These are phyloP conservation scores for Heliconius congener DNA, from an alignment of 1,140 invertebrate species.

Conservation along the genomic window DNA sequence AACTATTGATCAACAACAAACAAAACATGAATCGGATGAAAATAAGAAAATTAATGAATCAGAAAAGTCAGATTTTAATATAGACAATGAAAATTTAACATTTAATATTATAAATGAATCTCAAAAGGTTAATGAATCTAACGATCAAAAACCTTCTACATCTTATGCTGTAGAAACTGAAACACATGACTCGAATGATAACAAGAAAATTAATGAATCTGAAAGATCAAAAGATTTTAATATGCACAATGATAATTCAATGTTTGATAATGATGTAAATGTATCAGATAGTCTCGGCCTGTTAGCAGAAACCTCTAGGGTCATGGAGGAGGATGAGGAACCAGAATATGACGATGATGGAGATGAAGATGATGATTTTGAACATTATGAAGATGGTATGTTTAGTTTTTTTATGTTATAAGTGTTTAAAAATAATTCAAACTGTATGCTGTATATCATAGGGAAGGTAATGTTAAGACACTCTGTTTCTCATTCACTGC, in stretches of 20 bases:
- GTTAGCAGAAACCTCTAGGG: constrained; percentile 61
- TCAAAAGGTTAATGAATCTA: no score
- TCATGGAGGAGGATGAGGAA: constrained; percentile 66
- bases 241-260: constrained; percentile 1
- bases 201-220: constrained; percentile 1
- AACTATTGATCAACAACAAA: no score
- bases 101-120: constrained; percentile 41
- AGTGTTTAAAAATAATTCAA: no score
- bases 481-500: no score
- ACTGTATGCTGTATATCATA: no score
- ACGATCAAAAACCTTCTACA: constrained; percentile 18
- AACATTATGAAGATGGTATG: constrained; percentile 61
- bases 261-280: constrained; percentile 37
- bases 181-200: not conserved
- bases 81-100: not conserved
- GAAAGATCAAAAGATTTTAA: not conserved
- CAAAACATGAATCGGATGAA: no score
- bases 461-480: no score
- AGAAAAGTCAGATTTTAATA: no score
- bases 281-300: constrained; percentile 62
- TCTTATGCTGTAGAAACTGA: constrained; percentile 12
- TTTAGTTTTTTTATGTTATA: constrained; percentile 24
- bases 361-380: constrained; percentile 73
- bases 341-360: constrained; percentile 66
- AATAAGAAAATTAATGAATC: no score